These are phyloP conservation scores for Batillaria attramentaria DNA, from an alignment of 1,140 invertebrate genomes.

Conservation along the genomic window DNA sequence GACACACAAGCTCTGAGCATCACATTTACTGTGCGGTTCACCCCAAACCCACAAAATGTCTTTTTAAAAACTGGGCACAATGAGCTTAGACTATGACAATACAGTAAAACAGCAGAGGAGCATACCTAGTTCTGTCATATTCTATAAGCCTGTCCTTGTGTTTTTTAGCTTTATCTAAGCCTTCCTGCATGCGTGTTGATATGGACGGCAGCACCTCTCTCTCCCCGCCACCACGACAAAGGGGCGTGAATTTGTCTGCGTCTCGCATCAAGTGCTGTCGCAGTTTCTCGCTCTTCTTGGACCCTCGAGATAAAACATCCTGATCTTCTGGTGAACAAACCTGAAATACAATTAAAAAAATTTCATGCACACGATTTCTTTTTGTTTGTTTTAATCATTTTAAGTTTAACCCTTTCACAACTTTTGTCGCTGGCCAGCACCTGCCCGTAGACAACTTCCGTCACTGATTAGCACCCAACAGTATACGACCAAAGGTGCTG, in stretches of 20 bases:
- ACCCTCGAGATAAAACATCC: slow-evolving; percentile 78
- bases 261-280: slow-evolving; percentile 80
- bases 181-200: slow-evolving; percentile 41
- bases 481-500: too few species aligned
- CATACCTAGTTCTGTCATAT: slow-evolving; percentile 86
- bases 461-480: too few species aligned
- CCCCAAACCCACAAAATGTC: too few species aligned
- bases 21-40: too few species aligned
- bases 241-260: slow-evolving; percentile 46
- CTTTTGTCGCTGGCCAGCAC: background rate
- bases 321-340: slow-evolving; percentile 84
- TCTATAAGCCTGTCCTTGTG: slow-evolving; percentile 89
- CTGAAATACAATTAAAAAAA: too few species aligned
- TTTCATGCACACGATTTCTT: too few species aligned
- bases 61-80: too few species aligned
- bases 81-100: too few species aligned
- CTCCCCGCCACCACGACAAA: slow-evolving; percentile 49
- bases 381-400: too few species aligned
- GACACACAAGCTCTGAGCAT: too few species aligned
- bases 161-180: slow-evolving; percentile 81
- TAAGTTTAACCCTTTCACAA: too few species aligned
- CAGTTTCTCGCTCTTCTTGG: slow-evolving; percentile 80
- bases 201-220: slow-evolving; percentile 37
- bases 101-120: too few species aligned
- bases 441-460: background rate